Evolutionary conservation across 2,888 invertebrate genomes (phyloP), one percentile per base, ranked within the genome.

Genomic region (Meteorus colon): DNA sequence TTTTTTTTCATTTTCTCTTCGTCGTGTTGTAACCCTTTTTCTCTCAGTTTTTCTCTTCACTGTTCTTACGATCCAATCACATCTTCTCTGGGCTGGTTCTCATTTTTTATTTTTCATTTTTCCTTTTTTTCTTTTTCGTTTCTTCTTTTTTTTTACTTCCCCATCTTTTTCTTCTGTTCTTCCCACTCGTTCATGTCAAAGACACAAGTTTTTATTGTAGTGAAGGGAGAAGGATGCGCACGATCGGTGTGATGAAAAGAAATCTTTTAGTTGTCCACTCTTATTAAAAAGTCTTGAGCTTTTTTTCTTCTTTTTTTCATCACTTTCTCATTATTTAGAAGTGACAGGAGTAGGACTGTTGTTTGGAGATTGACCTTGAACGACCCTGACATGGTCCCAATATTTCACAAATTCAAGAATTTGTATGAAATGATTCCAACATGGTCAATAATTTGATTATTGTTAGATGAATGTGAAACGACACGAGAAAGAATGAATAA

Each of bases 41-140:
- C 74, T 71, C 71, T 27, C 5, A n/a, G n/a, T 59, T 31, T 37
- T 24, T 80, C 73, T 63, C 63, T 74, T 73, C 27, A 73, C 73
- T 74, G 72, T 72, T 69, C 78, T 65, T 12, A 34, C 31, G 70
- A 75, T 74, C 78, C 78, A 77, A 80, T 77, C 77, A 76, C 73
- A 77, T 78, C 77, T 80, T 74, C 19, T 65, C 65, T 41, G 19
- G 12, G 1, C n/a, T 37, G 19, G 8, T 37, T 65, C 41, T 65
- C 65, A 19, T 65, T 72, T 70, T 74, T 77, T 70, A 16, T 73
- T 72, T 78, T 74, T 74, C 75, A 69, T 45, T 60, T 73, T 68
- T 60, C 74, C 65, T 45, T 29, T 14, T 34, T 67, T 63, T 60
- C 60, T 48, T 63, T 59, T 72, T 12, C 51, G 4, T 45, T 41